Evolutionary conservation across 2,113 vertebrate species (phyloP).

Genomic region (Vireo altiloquus): DNA sequence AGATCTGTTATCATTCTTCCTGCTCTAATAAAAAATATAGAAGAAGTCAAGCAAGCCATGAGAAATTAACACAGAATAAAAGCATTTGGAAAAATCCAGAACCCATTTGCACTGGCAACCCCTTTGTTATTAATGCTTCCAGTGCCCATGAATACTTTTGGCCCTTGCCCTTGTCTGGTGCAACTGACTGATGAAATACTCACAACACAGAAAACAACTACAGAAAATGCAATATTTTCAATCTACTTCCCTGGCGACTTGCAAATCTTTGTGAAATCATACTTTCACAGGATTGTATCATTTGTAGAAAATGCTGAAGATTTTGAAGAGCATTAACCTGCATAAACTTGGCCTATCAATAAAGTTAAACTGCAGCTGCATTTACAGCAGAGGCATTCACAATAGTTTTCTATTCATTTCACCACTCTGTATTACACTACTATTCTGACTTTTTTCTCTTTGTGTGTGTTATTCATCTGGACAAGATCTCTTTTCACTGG

Average conservation of each 20-base stretch:
- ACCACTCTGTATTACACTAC: background rate
- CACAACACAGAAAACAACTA: background rate
- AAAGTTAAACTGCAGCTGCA: slow-evolving; percentile 30
- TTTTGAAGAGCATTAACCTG: background rate
- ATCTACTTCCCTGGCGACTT: background rate
- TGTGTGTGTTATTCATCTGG: slow-evolving; percentile 53
- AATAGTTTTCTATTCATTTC: slow-evolving; percentile 26
- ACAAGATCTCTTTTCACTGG: slow-evolving; percentile 67
- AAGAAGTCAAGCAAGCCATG: background rate
- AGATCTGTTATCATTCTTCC: background rate
- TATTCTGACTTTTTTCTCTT: background rate
- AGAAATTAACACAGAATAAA: background rate
- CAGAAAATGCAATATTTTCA: background rate
- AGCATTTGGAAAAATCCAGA: background rate
- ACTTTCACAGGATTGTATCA: background rate
- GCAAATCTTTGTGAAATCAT: background rate
- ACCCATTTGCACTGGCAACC: background rate
- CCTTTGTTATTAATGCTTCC: background rate
- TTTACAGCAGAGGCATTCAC: background rate
- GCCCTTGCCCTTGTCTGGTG: background rate
- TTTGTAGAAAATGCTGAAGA: background rate
- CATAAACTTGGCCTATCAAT: background rate
- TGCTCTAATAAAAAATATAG: background rate
- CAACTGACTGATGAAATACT: background rate
- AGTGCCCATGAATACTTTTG: background rate